These are phyloP conservation scores for Solen grandis DNA, from an alignment of 1,140 invertebrate species.

Conservation along the genomic window DNA sequence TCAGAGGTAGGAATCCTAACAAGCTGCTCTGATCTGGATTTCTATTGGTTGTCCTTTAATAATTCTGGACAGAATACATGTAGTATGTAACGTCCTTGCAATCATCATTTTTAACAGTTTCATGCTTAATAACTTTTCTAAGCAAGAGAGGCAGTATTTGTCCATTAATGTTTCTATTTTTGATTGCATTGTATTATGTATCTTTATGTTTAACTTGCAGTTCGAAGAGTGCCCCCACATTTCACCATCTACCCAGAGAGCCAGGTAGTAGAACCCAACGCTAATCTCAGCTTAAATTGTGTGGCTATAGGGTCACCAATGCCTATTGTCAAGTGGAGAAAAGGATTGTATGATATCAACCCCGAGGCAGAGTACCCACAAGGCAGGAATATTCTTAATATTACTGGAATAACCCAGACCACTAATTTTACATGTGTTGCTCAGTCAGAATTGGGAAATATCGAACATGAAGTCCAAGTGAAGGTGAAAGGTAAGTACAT, in stretches of 20 bases:
- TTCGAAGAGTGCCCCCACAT: constrained; percentile 94
- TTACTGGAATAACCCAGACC: constrained; percentile 93
- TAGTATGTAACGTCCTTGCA: too few species aligned
- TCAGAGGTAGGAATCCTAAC: too few species aligned
- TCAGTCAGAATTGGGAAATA: constrained; percentile 94
- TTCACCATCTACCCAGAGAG: constrained; percentile 95
- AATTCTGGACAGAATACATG: too few species aligned
- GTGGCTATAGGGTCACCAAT: constrained; percentile 98
- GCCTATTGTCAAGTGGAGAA: constrained; percentile 98
- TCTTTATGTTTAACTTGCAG: too few species aligned
- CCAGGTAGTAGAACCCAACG: constrained; percentile 94
- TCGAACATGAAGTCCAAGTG: constrained; percentile 92
- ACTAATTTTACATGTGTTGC: constrained; percentile 99
- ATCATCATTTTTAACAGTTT: too few species aligned
- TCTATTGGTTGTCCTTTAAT: too few species aligned
- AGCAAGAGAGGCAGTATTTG: too few species aligned
- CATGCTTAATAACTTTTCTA: too few species aligned
- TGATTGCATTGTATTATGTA: too few species aligned
- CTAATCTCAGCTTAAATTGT: constrained; percentile 95
- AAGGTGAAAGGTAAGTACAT: constrained; percentile 94
- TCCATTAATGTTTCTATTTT: too few species aligned
- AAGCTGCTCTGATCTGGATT: too few species aligned
- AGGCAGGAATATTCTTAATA: constrained; percentile 89
- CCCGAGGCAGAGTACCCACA: constrained; percentile 83
- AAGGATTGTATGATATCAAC: constrained; percentile 91